Conservation (phyloP, 2,888 invertebrate genomes). For the Anarsia innoxiella region DNA sequence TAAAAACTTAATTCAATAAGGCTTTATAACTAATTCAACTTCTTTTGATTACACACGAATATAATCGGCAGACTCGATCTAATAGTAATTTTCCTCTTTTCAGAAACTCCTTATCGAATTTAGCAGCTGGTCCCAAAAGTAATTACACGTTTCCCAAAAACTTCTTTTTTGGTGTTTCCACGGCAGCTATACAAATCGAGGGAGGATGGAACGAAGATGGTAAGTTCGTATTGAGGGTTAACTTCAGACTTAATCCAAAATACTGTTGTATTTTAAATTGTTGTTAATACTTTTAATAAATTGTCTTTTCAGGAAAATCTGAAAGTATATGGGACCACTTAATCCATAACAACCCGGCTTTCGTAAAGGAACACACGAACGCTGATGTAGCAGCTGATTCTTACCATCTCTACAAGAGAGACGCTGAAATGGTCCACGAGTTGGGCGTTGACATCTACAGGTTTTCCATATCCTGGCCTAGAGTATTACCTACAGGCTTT, state of each 20-base stretch:
- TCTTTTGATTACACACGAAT: no score
- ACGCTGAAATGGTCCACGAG: slow-evolving; percentile 77
- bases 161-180: slow-evolving; percentile 77
- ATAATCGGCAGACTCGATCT: no score
- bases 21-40: no score
- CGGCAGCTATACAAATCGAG: slow-evolving; percentile 78
- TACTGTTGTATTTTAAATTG: not conserved
- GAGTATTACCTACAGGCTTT: slow-evolving; percentile 82
- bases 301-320: slow-evolving; percentile 71
- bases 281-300: not conserved
- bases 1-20: no score
- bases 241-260: not conserved
- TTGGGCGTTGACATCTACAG: slow-evolving; percentile 80
- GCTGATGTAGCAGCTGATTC: slow-evolving; percentile 82
- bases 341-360: slow-evolving; percentile 64
- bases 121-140: slow-evolving; percentile 55
- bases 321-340: slow-evolving; percentile 78
- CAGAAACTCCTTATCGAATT: slow-evolving; percentile 48
- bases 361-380: slow-evolving; percentile 72
- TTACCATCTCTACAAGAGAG: slow-evolving; percentile 78
- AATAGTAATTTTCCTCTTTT: no score
- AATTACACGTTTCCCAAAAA: slow-evolving; percentile 70
- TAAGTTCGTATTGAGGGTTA: slow-evolving; percentile 21
- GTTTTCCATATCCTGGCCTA: slow-evolving; percentile 85
- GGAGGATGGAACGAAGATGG: slow-evolving; percentile 74